phyloP scores from a whole-genome alignment of 2,888 invertebrate genomes.

The Villa cingulata region DNA sequence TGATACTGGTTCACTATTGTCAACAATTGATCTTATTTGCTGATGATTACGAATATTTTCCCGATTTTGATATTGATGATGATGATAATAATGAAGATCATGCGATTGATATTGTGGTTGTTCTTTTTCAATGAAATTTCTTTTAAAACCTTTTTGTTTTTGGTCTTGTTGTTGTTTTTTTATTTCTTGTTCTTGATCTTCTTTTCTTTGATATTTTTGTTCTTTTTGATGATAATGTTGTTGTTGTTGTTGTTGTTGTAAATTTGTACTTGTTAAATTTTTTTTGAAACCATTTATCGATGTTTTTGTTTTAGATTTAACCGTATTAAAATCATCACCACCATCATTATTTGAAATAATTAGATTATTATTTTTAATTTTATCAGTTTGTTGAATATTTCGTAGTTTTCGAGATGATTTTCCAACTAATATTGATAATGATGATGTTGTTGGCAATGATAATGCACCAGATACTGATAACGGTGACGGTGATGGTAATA shows the following conservation, averaged over 20 bases:
- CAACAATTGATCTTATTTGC: conserved; percentile 4
- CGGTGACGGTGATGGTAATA: too few relatives aligned
- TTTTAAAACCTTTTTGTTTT: not conserved
- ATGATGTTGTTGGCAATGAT: too few relatives aligned
- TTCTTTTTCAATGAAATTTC: not conserved
- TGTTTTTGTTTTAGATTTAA: conserved; percentile 2
- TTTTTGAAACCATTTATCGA: conserved; percentile 9
- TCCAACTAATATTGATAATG: too few relatives aligned
- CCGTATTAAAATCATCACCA: not conserved
- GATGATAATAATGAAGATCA: too few relatives aligned
- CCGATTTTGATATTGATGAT: not conserved
- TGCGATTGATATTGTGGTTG: not conserved
- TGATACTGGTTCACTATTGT: not conserved
- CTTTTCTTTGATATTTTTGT: too few relatives aligned
- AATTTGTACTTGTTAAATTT: conserved; percentile 7
- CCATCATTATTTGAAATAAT: not conserved
- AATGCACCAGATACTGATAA: too few relatives aligned
- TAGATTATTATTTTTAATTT: not conserved
- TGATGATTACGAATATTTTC: not conserved
- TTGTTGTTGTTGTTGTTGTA: not conserved
- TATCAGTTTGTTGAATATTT: not conserved
- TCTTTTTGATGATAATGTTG: not conserved
- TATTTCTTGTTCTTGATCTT: not conserved
- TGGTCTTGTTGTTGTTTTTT: not conserved
- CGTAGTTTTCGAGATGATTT: not conserved